Evolutionary conservation across 92 coral and sea anemone genomes (phyloP).

Genomic region (Zoanthus sansibaricus): DNA sequence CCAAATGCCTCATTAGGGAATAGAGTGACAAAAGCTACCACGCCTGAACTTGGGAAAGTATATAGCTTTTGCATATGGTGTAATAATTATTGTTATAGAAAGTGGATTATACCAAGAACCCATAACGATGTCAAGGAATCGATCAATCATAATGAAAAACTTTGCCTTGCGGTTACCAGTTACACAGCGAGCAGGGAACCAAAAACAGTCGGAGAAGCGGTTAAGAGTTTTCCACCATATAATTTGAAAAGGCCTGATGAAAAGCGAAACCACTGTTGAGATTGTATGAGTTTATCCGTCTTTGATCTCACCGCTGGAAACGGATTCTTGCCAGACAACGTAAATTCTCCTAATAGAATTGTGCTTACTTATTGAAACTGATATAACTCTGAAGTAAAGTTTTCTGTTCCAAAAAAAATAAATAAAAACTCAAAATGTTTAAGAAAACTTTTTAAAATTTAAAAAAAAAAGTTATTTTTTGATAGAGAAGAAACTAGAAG

Average conservation of each 20-base stretch:
- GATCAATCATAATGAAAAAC: constrained; percentile 1
- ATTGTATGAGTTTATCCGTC: constrained; percentile 11
- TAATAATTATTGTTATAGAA: not conserved
- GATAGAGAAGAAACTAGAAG: not conserved
- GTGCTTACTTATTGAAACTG: not conserved
- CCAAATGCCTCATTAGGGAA: not conserved
- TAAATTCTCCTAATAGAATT: constrained; percentile 17
- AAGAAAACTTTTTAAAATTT: not conserved
- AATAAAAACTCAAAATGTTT: not conserved
- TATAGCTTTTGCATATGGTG: constrained; percentile 38
- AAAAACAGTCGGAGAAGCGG: constrained; percentile 31
- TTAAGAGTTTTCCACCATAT: constrained; percentile 25
- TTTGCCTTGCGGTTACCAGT: not conserved
- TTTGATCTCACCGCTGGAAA: constrained; percentile 32
- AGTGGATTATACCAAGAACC: constrained; percentile 1
- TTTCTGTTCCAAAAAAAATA: not conserved
- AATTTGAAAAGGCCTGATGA: constrained; percentile 11
- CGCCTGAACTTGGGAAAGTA: constrained; percentile 24
- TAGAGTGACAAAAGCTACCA: constrained; percentile 4
- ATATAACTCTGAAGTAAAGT: not conserved
- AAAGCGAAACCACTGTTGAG: constrained; percentile 37
- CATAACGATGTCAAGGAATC: not conserved
- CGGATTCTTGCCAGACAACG: constrained; percentile 40
- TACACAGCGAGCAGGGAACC: constrained; percentile 13
- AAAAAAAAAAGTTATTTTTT: not conserved